Evolutionary conservation across 2,888 invertebrate species (phyloP).

Genomic region (Vannuccia rotundouncinata): DNA sequence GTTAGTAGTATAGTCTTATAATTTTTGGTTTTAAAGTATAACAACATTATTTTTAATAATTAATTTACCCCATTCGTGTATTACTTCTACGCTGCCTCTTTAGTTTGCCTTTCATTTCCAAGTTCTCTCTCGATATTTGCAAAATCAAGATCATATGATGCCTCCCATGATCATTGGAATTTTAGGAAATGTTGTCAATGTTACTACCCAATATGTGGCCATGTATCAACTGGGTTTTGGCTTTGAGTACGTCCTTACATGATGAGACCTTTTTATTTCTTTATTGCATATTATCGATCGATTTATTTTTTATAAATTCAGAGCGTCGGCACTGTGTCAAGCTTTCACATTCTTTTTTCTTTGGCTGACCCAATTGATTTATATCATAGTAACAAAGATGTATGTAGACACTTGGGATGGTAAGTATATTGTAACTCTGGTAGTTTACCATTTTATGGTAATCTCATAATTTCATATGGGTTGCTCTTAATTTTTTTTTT

Average conservation of each 20-base stretch:
- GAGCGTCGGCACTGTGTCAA: constrained; percentile 15
- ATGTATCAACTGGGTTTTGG: constrained; percentile 21
- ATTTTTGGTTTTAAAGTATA: neutral
- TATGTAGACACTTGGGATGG: constrained; percentile 25
- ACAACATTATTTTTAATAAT: neutral
- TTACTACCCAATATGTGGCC: constrained; percentile 27
- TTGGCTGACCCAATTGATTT: neutral
- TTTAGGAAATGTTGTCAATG: constrained; percentile 15
- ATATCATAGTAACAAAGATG: constrained; percentile 1
- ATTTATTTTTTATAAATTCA: too few relatives aligned
- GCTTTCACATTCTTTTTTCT: constrained; percentile 21
- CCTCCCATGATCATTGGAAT: constrained; percentile 35
- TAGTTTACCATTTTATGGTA: too few relatives aligned
- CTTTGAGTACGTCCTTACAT: constrained; percentile 16
- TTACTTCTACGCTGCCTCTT: too few relatives aligned
- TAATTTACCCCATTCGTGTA: too few relatives aligned
- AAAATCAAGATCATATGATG: constrained; percentile 4
- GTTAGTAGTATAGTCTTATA: neutral
- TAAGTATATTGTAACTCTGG: neutral
- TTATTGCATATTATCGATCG: neutral
- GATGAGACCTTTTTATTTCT: neutral
- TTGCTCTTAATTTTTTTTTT: neutral
- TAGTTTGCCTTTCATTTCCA: constrained; percentile 9
- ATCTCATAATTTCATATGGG: too few relatives aligned
- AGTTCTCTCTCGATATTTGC: neutral